Percentiles rank a stretch among this genome's conserved stretches.
These are phyloP conservation scores for Standfussiana lucernea DNA, from an alignment of 2,888 invertebrate genomes.

Conservation along the genomic window DNA sequence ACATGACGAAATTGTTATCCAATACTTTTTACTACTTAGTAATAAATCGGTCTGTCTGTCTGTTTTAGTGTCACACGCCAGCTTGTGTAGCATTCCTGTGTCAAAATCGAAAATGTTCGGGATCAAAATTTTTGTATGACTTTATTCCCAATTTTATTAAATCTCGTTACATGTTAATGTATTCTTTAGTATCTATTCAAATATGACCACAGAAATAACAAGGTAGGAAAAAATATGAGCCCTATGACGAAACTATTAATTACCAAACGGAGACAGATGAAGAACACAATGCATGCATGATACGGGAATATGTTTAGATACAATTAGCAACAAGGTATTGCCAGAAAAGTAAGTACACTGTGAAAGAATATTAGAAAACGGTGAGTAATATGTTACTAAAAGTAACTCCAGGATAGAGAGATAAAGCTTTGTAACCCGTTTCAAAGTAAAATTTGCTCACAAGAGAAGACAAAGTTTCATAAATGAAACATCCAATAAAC, in stretches of 20 bases:
- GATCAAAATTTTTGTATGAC: too few species aligned
- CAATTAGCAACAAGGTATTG: not conserved
- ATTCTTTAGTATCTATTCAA: not conserved
- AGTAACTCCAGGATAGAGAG: not conserved
- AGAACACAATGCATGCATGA: too few species aligned
- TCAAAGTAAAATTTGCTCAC: not conserved
- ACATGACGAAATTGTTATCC: too few species aligned
- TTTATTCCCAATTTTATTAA: too few species aligned
- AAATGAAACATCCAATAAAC: conserved; percentile 3
- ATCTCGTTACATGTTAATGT: too few species aligned
- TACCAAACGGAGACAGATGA: not conserved
- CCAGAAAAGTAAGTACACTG: not conserved
- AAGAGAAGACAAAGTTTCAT: conserved; percentile 20
- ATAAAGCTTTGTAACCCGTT: not conserved
- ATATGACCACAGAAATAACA: not conserved
- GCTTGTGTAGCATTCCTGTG: too few species aligned
- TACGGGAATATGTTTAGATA: not conserved
- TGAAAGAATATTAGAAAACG: not conserved
- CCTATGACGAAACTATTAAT: not conserved
- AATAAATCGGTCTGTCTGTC: too few species aligned
- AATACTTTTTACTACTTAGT: too few species aligned
- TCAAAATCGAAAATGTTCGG: too few species aligned
- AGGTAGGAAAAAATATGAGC: not conserved
- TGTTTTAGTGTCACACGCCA: too few species aligned
- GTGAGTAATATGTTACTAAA: not conserved